phyloP scores from a whole-genome alignment of 2,113 vertebrate genomes.

The Mugil cephalus region DNA sequence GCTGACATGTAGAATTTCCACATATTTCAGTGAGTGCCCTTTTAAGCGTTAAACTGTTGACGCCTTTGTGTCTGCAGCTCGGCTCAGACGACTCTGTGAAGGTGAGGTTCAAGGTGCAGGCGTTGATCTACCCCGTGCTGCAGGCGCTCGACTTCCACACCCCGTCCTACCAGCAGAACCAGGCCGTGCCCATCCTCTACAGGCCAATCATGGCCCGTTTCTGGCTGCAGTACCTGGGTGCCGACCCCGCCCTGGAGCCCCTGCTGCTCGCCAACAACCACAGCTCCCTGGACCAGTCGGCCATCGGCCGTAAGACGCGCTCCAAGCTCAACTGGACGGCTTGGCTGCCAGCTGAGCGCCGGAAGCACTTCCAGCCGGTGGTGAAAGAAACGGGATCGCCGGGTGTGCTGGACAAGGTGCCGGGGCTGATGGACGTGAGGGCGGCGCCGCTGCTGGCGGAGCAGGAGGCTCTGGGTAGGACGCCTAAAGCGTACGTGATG shows the following conservation, averaged over 20 bases:
- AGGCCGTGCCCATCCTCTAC: constrained; percentile 88
- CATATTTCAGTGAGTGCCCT: no score
- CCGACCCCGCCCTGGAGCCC: constrained; percentile 81
- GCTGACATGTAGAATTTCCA: no score
- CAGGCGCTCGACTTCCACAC: constrained; percentile 96
- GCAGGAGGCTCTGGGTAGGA: constrained; percentile 78
- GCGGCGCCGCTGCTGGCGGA: constrained; percentile 91
- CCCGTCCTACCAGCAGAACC: constrained; percentile 94
- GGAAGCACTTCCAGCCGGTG: constrained; percentile 87
- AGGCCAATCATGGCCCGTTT: constrained; percentile 89
- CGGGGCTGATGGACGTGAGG: constrained; percentile 87
- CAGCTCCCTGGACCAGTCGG: constrained; percentile 86
- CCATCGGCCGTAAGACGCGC: constrained; percentile 69
- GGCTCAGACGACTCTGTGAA: constrained; percentile 78
- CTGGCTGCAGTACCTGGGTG: constrained; percentile 93
- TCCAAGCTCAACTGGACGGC: constrained; percentile 89
- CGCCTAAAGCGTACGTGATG: constrained; percentile 92
- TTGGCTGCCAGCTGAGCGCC: constrained; percentile 84
- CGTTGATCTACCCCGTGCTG: constrained; percentile 94
- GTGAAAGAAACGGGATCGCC: constrained; percentile 79
- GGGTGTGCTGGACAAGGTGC: constrained; percentile 83
- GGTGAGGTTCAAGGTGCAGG: constrained; percentile 89
- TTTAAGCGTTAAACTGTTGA: no score
- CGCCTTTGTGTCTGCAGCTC: constrained; percentile 81
- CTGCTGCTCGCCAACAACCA: constrained; percentile 92